Percentiles rank a stretch among this genome's conserved stretches.
These are phyloP conservation scores for Helobdella robusta DNA, from an alignment of 2,888 invertebrate genomes.

Conservation along the genomic window DNA sequence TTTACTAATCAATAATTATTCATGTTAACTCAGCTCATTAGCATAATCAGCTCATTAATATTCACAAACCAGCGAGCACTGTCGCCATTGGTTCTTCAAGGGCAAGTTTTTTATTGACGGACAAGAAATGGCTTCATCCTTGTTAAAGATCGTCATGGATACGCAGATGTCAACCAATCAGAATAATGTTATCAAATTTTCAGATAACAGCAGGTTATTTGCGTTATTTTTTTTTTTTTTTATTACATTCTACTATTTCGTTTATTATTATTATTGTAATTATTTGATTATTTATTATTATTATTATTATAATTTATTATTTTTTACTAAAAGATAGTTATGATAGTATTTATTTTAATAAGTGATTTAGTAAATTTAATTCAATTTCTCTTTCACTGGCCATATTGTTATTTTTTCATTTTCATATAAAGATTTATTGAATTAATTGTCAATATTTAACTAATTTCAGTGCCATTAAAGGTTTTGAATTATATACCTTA, in stretches of 20 bases:
- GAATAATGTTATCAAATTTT: slow-evolving; percentile 93
- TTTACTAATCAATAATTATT: not conserved
- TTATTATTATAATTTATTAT: no score
- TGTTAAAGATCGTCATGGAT: slow-evolving; percentile 83
- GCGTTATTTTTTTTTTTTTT: no score
- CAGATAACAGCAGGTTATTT: slow-evolving; percentile 87
- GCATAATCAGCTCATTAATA: not conserved
- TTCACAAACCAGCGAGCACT: slow-evolving; percentile 68
- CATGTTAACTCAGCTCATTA: not conserved
- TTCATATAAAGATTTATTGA: no score
- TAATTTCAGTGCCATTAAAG: slow-evolving; percentile 67
- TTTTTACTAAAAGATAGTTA: no score
- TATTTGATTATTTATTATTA: no score
- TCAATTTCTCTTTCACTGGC: no score
- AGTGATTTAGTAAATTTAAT: no score
- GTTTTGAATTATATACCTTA: slow-evolving; percentile 64
- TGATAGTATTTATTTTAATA: no score
- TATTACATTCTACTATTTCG: no score
- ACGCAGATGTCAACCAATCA: slow-evolving; percentile 75
- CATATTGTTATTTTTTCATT: no score
- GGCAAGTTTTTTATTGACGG: slow-evolving; percentile 72
- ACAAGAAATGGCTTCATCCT: slow-evolving; percentile 63
- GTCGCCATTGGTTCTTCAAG: slow-evolving; percentile 97
- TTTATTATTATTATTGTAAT: no score
- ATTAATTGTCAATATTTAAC: no score